Base-by-base conservation (phyloP, 1,140 invertebrate species). In the Sarcophaga bullata region DNA sequence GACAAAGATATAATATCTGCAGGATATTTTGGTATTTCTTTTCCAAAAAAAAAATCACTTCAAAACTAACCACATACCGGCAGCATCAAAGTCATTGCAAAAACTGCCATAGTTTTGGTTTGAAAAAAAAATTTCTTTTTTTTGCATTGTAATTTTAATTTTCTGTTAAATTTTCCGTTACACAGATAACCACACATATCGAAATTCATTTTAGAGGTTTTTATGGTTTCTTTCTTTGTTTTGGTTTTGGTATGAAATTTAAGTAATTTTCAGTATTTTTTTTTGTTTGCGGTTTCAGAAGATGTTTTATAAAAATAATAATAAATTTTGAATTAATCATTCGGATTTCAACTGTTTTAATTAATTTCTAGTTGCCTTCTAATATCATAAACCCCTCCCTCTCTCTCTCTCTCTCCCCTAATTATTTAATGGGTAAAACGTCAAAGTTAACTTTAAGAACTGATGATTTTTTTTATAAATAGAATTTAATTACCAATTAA, bases 371-470 rank as follows among this genome's bases (percentile, higher is more conserved):
- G 2, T 25, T 15, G 0, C n/a, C 15, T 48, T 76, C 17, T 49
- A n/a, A 5, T n/a, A 8, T 78, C 8, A n/a, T n/a, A 75, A 46
- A 46, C 75, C 75, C n/a, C n/a, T n/a, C n/a, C n/a, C n/a, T n/a
- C n/a, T n/a, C n/a, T 72, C 19, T 78, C 50, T 78, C 25, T 4
- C 25, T 37, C 25, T 37, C 25, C 4, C 25, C 4, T 4, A 37
- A 37, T 37, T 37, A 37, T 4, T 37, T 37, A 37, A 52, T 78
- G 17, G 62, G 19, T n/a, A n/a, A 50, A 50, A 19, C n/a, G 75
- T 50, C 75, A 78, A 78, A 78, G 75, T 78, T 78, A 78, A 78
- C 75, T 78, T 78, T 78, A 78, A 78, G 75, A 78, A 78, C 75
- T 78, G 75, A 78, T 78, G 25, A 78, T 52, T 13, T 78, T 72